Evolutionary conservation across 2,797 vertebrate genomes (phyloP).

Genomic region (Channallabes apus): DNA sequence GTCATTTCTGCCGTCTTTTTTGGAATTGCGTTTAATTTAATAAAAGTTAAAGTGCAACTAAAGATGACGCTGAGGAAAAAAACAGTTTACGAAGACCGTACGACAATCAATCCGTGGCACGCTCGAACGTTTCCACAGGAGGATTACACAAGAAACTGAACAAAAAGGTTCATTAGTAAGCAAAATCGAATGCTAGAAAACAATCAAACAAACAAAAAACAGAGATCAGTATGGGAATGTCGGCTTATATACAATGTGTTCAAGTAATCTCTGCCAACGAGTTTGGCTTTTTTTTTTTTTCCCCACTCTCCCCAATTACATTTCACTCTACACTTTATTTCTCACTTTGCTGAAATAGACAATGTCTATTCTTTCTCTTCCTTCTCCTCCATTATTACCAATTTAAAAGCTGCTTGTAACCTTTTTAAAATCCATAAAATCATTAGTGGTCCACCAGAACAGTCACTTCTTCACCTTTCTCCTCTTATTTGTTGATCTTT

Average conservation of each 20-base stretch:
- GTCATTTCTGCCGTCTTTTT: background rate
- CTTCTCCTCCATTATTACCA: background rate
- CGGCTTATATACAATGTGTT: slow-evolving; percentile 42
- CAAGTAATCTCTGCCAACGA: slow-evolving; percentile 45
- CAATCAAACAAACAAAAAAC: background rate
- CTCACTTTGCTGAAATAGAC: background rate
- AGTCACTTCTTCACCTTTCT: background rate
- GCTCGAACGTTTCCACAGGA: background rate
- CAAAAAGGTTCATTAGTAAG: background rate
- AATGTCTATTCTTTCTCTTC: background rate
- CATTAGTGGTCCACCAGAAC: background rate
- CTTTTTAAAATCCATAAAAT: slow-evolving; percentile 11
- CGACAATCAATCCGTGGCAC: background rate
- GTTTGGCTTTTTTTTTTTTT: slow-evolving; percentile 12
- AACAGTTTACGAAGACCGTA: background rate
- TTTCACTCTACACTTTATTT: background rate
- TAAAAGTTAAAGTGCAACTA: background rate
- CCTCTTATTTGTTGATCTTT: slow-evolving; percentile 84
- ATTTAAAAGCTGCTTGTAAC: slow-evolving; percentile 29
- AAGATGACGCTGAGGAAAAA: background rate
- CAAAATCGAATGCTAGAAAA: background rate
- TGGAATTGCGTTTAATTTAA: background rate
- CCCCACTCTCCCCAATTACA: background rate
- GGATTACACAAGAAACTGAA: background rate
- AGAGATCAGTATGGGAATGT: slow-evolving; percentile 24